A percentile compares a stretch with the other conserved stretches of the same genome.
Evolutionary conservation across 2,797 vertebrate genomes (phyloP).

Genomic region (Lagodon rhomboides): DNA sequence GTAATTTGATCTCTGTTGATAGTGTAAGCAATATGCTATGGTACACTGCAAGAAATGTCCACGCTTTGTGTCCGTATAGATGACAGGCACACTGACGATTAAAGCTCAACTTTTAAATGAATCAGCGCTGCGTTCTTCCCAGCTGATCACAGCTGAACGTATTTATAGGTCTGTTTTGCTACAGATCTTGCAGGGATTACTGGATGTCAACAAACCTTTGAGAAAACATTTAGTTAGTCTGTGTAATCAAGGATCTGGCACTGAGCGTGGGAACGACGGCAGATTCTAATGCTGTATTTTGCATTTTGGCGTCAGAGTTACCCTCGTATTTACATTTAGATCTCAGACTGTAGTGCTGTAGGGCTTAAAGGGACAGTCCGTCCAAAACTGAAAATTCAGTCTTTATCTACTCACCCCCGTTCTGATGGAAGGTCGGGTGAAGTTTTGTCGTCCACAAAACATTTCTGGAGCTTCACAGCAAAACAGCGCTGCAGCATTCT

Average conservation of each 20-base stretch:
- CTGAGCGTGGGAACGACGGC: neutral
- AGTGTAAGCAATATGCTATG: conserved; percentile 2
- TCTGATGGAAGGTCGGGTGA: no score
- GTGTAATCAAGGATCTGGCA: neutral
- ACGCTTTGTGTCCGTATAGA: neutral
- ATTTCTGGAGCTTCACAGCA: no score
- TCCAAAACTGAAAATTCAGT: no score
- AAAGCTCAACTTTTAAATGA: neutral
- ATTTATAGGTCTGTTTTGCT: neutral
- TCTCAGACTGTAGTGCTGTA: neutral
- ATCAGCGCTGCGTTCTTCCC: neutral
- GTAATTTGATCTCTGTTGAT: conserved; percentile 33
- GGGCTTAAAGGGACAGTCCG: no score
- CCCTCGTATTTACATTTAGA: neutral
- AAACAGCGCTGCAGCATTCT: no score
- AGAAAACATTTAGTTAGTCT: neutral
- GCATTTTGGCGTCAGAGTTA: neutral
- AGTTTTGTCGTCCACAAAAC: no score
- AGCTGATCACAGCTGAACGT: neutral
- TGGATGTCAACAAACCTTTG: neutral
- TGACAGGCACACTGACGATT: neutral
- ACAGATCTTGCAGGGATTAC: neutral
- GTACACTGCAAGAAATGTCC: neutral
- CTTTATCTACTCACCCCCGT: no score
- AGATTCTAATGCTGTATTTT: no score